These are phyloP conservation scores for Tursiops truncatus DNA, from an alignment of 2,113 vertebrate genomes.

Conservation along the genomic window DNA sequence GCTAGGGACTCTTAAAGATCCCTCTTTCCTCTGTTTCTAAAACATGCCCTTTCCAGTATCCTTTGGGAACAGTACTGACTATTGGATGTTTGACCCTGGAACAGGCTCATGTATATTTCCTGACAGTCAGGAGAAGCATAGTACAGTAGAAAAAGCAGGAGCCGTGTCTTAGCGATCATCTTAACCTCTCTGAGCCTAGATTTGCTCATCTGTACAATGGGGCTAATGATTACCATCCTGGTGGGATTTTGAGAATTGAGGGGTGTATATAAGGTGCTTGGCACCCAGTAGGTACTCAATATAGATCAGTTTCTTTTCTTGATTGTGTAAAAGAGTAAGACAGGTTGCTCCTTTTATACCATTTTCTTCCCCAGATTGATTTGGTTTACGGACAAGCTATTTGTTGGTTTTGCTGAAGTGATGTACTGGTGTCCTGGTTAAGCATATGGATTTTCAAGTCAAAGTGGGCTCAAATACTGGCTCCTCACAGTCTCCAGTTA, in stretches of 20 bases:
- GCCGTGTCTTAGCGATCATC: not conserved
- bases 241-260: constrained; percentile 2
- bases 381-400: constrained; percentile 19
- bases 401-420: not conserved
- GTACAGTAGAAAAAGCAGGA: not conserved
- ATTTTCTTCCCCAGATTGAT: not conserved
- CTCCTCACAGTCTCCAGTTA: not conserved
- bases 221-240: not conserved
- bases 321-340: not conserved
- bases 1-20: not conserved
- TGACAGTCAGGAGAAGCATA: not conserved
- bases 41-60: not conserved
- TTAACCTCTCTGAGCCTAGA: constrained; percentile 9
- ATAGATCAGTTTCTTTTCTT: constrained; percentile 22
- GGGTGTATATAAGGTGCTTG: not conserved
- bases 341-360: not conserved
- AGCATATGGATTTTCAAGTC: constrained; percentile 1
- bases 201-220: constrained; percentile 16
- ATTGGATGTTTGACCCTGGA: not conserved
- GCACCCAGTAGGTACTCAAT: not conserved
- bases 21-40: not conserved
- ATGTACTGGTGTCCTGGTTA: not conserved
- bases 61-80: not conserved
- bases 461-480: not conserved
- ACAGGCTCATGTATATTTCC: constrained; percentile 8